Evolutionary conservation across 1,140 invertebrate species (phyloP), one percentile per base, ranked within the genome.

Genomic region (silkworm (Bombyx mori)): DNA sequence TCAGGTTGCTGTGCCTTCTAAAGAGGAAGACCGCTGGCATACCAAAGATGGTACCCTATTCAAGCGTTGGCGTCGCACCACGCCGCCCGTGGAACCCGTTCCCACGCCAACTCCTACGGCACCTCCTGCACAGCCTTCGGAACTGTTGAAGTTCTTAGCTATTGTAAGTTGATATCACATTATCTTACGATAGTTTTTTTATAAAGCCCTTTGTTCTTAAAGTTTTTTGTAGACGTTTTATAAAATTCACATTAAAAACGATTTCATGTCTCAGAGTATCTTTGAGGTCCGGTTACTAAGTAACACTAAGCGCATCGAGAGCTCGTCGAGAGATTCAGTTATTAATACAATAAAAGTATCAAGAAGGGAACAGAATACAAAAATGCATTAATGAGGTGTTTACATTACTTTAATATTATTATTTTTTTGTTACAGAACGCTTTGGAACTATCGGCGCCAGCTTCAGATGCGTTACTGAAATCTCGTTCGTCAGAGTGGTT

Each of bases 401-500:
- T 35, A 35, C 26, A 35, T 35, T 35, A 35, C 26, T 35, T 35
- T 35, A 44, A 52, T 26, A 59, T 57, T 44, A 42, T 54, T 70
- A 62, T 69, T 67, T 72, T 72, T 54, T 78, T 82, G 75, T 93
- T 92, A n/a, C 88, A 97, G 96, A 97, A 98, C 88, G 96, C 97
- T 48, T 89, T 98, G 66, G 97, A 98, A 75, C 88, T 98, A 62
- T 96, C 95, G 56, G 95, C 95, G 7, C 96, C 97, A 45, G 96
- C 97, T 44, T 96, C 95, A 68, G 95, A 97, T 74, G 91, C 96
- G 26, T 87, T 98, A 42, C 79, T 98, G 52, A 95, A 94, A 68
- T 94, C 94, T 58, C 90, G 90, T 44, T 89, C 80, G 45, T 85
- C 68, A 45, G 88, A 89, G 61, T 98, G 96, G 96, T 94, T 99